Base-by-base conservation (phyloP, 1,140 invertebrate genomes). In the Reticulitermes speratus region DNA sequence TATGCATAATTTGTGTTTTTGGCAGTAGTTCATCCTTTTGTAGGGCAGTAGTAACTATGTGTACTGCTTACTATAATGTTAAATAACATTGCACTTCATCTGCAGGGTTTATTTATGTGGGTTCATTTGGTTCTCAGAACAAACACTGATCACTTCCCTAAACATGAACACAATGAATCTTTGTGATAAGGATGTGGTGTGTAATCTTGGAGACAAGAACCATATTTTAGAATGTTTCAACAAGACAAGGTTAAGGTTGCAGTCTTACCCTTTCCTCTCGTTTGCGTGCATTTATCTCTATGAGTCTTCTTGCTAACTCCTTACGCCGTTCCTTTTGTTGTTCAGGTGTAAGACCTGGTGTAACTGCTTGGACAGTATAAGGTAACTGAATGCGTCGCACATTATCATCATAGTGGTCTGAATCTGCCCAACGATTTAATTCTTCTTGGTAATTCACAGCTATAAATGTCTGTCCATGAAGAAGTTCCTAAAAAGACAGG, bases 241-340 rank as follows among this genome's bases (percentile, higher is more conserved):
- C 2, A 69, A 69, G 52, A 16, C n/a, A 69, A 69, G 3, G 3
- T n/a, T n/a, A 12, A n/a, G 25, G 16, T 69, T n/a, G 12, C n/a
- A 9, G n/a, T 69, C 65, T 89, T 89, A 94, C 93, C 88, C 95
- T 93, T 90, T 97, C 96, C 90, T 97, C 96, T 84, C 96, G 90
- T 91, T 97, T 97, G 55, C 96, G 94, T 7, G 96, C 96, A 90
- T 97, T 97, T 82, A 97, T 97, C 91, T 97, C 96, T 86, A 96
- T 92, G 44, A 98, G 91, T 86, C 97, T 92, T 84, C 94, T 91
- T 0, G 96, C 96, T 87, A 97, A 93, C 90, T 98, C 97, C 48
- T 95, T 94, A 87, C 97, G 95, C 88, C 96, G 93, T 90, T 97
- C 96, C 89, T 96, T 96, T 90, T 97, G 96, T 90, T 97, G 96